Evolutionary conservation across 2,113 vertebrate species (phyloP).

Genomic region (Charina bottae): DNA sequence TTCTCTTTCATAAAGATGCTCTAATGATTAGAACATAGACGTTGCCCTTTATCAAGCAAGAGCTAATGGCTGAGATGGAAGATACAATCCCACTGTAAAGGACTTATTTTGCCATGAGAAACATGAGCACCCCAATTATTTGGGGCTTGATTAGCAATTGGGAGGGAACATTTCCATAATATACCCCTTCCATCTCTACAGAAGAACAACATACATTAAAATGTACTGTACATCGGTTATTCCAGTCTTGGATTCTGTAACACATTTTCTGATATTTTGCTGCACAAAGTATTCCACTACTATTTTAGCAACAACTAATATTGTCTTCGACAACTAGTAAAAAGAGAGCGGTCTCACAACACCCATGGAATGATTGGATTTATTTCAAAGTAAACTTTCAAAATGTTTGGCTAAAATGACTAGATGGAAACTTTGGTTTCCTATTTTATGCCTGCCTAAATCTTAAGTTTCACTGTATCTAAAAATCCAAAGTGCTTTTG

Average conservation of each 20-base stretch:
- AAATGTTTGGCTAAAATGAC: not conserved
- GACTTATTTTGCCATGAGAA: not conserved
- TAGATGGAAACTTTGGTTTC: not conserved
- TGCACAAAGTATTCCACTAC: not conserved
- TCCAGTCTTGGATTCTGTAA: not conserved
- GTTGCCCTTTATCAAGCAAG: not conserved
- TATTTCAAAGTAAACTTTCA: not conserved
- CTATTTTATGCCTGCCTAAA: not conserved
- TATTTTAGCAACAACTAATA: not conserved
- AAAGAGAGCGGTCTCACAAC: not conserved
- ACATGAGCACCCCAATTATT: not conserved
- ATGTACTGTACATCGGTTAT: not conserved
- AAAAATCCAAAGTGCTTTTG: not conserved
- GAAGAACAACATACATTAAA: not conserved
- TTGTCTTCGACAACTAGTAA: not conserved
- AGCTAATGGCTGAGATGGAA: not conserved
- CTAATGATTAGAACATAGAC: not conserved
- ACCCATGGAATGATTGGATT: not conserved
- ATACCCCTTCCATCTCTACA: not conserved
- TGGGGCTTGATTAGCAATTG: not conserved
- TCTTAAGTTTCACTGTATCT: not conserved
- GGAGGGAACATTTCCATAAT: not conserved
- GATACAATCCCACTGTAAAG: not conserved
- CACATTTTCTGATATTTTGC: not conserved
- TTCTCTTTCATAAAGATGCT: not conserved